phyloP scores from a whole-genome alignment of 37 sponge, comb jelly and placozoan species.

The Geodia barretti region DNA sequence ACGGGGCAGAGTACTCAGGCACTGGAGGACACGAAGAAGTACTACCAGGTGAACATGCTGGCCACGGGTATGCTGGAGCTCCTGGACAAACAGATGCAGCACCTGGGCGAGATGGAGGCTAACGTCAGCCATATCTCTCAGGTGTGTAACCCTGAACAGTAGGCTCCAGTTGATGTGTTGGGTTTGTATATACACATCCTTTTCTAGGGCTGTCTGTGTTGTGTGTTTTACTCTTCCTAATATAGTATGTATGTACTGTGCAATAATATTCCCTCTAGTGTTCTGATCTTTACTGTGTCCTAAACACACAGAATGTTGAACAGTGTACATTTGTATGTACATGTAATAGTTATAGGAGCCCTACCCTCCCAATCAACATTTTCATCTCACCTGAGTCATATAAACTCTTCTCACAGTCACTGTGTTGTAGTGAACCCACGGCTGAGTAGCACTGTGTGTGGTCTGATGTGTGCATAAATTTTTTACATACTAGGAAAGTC shows the following conservation, averaged over 20 bases:
- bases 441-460: too few relatives aligned
- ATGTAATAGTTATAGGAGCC: too few relatives aligned
- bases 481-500: too few relatives aligned
- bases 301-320: too few relatives aligned
- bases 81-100: constrained; percentile 85
- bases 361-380: too few relatives aligned
- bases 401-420: too few relatives aligned
- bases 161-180: background rate
- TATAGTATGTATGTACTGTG: background rate
- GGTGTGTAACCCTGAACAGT: constrained; percentile 38
- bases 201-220: background rate
- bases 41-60: constrained; percentile 90
- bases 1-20: constrained; percentile 29
- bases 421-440: too few relatives aligned
- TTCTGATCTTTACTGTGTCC: too few relatives aligned
- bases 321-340: too few relatives aligned
- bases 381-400: too few relatives aligned
- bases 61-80: constrained; percentile 85
- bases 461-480: too few relatives aligned
- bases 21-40: constrained; percentile 82
- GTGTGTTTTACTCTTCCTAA: background rate
- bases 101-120: constrained; percentile 87
- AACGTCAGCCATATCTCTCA: constrained; percentile 79
- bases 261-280: too few relatives aligned
- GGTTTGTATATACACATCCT: background rate